Percentiles rank a stretch among this genome's conserved stretches.
phyloP scores from a whole-genome alignment of 2,113 vertebrate species.

The Callaeas wilsoni region DNA sequence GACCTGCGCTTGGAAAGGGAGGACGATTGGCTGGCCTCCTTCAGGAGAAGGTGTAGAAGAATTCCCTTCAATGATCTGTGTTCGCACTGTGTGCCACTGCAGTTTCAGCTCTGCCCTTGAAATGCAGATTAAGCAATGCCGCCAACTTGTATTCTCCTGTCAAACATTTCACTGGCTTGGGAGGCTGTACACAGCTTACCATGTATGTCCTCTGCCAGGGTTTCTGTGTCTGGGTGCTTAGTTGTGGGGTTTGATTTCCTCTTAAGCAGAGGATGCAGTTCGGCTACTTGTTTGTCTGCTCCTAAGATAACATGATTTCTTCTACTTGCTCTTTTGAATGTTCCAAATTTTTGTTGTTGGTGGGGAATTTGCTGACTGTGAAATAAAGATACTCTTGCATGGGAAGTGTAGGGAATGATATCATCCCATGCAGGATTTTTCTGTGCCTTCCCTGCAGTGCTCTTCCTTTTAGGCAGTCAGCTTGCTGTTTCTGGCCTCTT shows the following conservation, averaged over 20 bases:
- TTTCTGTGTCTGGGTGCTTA: neutral
- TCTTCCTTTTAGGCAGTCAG: neutral
- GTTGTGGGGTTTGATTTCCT: neutral
- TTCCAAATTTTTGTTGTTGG: neutral
- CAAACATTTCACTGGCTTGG: neutral
- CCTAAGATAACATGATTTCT: neutral
- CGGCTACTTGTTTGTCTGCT: neutral
- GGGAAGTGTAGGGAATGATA: neutral
- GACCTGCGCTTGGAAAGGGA: neutral
- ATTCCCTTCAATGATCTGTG: neutral
- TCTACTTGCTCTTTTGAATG: neutral
- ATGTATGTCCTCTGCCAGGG: neutral
- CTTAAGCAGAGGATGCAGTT: neutral
- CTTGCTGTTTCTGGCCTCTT: neutral
- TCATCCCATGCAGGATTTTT: neutral
- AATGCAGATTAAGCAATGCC: neutral
- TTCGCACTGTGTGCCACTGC: neutral
- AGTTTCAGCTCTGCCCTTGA: constrained; percentile 12
- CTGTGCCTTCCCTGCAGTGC: neutral
- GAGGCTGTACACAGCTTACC: neutral
- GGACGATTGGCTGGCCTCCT: neutral
- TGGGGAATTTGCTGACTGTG: neutral
- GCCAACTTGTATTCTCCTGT: neutral
- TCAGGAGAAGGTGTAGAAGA: neutral
- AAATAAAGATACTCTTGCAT: neutral